These are phyloP conservation scores for Contarinia nasturtii DNA, from an alignment of 1,140 invertebrate species.

Conservation along the genomic window DNA sequence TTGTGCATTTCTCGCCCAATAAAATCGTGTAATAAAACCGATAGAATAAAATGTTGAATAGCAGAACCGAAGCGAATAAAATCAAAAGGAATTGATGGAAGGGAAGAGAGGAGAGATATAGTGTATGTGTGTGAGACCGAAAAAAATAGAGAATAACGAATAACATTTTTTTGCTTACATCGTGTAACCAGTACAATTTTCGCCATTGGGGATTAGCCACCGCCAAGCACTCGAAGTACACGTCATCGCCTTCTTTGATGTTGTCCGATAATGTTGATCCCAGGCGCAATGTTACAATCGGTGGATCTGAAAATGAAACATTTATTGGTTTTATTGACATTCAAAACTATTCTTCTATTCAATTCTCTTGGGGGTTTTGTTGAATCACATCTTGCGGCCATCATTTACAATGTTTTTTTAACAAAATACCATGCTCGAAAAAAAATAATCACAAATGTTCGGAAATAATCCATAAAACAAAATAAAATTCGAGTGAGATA, in stretches of 20 bases:
- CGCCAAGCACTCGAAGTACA: conserved; percentile 85
- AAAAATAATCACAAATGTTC: too few relatives aligned
- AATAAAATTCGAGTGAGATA: too few relatives aligned
- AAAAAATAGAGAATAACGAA: too few relatives aligned
- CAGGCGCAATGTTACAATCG: conserved; percentile 57
- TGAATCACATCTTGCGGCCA: background rate
- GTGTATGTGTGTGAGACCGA: too few relatives aligned
- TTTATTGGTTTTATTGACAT: too few relatives aligned
- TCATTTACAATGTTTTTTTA: background rate
- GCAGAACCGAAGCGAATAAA: background rate
- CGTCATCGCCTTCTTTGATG: conserved; percentile 82
- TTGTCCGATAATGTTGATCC: conserved; percentile 70
- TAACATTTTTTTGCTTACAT: conserved; percentile 44
- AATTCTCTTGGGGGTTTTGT: background rate
- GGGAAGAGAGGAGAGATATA: too few relatives aligned
- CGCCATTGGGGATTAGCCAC: conserved; percentile 67
- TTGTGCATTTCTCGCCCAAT: background rate
- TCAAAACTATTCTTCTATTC: too few relatives aligned
- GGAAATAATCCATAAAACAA: too few relatives aligned
- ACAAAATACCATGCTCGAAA: too few relatives aligned
- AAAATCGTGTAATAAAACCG: background rate
- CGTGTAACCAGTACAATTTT: conserved; percentile 70
- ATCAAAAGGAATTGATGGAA: background rate
- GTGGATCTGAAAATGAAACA: conserved; percentile 47
- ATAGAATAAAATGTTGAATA: background rate